Conservation (phyloP, 2,888 invertebrate genomes). For the Apamea crenata region DNA sequence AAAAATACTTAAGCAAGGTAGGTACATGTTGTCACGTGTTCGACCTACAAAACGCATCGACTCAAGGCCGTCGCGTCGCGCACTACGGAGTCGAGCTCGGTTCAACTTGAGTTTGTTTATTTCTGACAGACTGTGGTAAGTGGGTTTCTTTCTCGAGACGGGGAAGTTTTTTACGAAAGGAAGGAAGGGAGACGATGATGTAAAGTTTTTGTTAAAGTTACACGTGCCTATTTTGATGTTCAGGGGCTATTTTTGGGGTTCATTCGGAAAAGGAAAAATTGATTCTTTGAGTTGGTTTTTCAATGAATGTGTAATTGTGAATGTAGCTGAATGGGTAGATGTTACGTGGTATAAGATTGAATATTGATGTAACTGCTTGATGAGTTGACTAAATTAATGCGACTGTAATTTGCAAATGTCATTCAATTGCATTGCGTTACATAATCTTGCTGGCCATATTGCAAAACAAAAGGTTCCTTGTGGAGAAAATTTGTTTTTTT, state of each 20-base stretch:
- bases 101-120: slow-evolving; percentile 47
- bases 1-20: slow-evolving; percentile 4
- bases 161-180: neutral
- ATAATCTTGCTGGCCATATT: neutral
- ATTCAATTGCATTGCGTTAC: neutral
- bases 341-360: neutral
- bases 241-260: neutral
- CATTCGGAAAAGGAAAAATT: neutral
- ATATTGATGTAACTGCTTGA: neutral
- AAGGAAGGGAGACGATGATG: neutral
- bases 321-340: neutral
- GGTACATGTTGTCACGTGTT: slow-evolving; percentile 40
- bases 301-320: neutral
- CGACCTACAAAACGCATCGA: slow-evolving; percentile 45
- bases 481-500: neutral
- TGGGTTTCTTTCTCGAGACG: slow-evolving; percentile 11
- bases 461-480: neutral
- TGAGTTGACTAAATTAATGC: neutral
- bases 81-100: neutral
- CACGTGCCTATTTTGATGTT: slow-evolving; percentile 1
- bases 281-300: neutral
- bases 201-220: slow-evolving; percentile 7
- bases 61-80: slow-evolving; percentile 41
- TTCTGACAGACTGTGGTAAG: slow-evolving; percentile 34
- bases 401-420: neutral